Evolutionary conservation across 2,888 invertebrate genomes (phyloP).

Genomic region (Blomia tropicalis): DNA sequence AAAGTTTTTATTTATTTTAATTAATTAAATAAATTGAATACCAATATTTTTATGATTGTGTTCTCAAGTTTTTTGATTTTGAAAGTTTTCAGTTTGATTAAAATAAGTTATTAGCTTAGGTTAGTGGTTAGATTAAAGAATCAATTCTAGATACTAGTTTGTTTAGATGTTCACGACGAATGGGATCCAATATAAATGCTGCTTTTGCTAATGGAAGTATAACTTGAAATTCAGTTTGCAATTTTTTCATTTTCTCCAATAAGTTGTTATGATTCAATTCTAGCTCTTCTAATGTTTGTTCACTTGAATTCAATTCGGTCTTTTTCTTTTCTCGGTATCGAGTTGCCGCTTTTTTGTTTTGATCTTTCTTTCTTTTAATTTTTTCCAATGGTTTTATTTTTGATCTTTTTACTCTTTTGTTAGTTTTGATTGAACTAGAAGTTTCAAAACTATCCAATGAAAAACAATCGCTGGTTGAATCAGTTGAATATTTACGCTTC

Average conservation of each 20-base stretch:
- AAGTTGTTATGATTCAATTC: neutral
- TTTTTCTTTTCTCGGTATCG: neutral
- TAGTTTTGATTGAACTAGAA: neutral
- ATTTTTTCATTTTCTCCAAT: neutral
- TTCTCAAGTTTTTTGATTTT: too few relatives aligned
- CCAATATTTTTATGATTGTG: neutral
- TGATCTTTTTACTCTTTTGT: neutral
- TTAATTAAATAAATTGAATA: neutral
- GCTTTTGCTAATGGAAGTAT: neutral
- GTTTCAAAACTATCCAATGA: neutral
- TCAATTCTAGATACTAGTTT: neutral
- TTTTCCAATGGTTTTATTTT: neutral
- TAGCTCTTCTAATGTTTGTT: neutral
- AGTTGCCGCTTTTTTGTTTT: slow-evolving; percentile 1
- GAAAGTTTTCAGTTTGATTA: neutral
- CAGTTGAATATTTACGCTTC: neutral
- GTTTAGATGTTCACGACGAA: neutral
- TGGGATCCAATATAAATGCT: neutral
- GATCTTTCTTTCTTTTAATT: neutral
- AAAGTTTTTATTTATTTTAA: neutral
- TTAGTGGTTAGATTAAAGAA: neutral
- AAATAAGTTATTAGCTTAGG: neutral
- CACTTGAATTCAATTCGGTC: neutral
- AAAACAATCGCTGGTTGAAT: slow-evolving; percentile 10
- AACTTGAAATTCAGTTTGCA: slow-evolving; percentile 5